Evolutionary conservation across 35 echinoderm and acorn worm genomes (phyloP).

Genomic region (Holothuria glaberrima): DNA sequence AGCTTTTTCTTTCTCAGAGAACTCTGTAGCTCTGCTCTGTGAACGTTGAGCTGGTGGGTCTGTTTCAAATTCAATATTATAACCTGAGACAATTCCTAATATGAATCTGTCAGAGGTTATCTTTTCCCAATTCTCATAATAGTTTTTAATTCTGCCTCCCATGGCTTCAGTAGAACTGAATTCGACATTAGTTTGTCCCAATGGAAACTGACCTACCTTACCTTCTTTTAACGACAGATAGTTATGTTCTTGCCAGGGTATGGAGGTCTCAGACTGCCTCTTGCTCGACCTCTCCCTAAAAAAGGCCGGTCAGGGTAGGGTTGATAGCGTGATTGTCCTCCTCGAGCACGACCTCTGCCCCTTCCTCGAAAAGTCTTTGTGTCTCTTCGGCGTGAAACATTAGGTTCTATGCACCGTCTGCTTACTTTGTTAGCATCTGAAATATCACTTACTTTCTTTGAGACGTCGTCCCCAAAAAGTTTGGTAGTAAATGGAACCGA

Average conservation of each 20-base stretch:
- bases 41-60: neutral
- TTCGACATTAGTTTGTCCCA: neutral
- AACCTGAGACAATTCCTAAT: neutral
- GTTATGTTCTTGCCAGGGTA: too few species aligned
- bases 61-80: neutral
- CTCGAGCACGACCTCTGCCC: neutral
- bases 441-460: neutral
- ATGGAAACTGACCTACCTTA: neutral
- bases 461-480: neutral
- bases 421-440: neutral
- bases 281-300: neutral
- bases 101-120: neutral
- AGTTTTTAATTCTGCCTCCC: neutral
- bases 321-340: neutral
- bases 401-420: neutral
- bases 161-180: slow-evolving; percentile 3
- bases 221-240: too few species aligned
- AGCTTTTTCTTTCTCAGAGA: neutral
- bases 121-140: neutral
- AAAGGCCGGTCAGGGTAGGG: neutral
- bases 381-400: neutral
- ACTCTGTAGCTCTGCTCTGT: neutral
- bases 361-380: neutral
- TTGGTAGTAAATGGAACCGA: neutral
- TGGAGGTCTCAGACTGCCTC: neutral